Base-by-base conservation (phyloP, 2,888 invertebrate genomes). In the Resseliella maxima region DNA sequence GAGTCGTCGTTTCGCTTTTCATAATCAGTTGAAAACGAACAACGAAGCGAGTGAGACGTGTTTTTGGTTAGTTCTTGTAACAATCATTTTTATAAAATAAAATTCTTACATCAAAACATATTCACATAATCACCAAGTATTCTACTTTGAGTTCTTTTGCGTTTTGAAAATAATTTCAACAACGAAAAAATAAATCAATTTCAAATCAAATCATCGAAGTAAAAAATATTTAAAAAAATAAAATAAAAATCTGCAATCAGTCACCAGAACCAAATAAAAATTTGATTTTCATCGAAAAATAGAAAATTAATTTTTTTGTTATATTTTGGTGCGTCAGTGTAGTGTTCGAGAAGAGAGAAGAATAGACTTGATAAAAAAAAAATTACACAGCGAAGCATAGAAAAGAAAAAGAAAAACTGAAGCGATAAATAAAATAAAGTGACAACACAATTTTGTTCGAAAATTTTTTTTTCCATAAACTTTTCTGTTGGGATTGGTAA, bases 41-140 rank as follows among this genome's bases (percentile, higher is more conserved):
- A 89, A 89, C 90, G 90, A 90, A 91, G 91, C 90, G 90, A 91
- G 90, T 90, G 89, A 90, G 91, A 91, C 91, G 91, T 91, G 91
- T 87, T 87, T 88, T 87, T 86, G 87, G 87, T 88, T 87, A 87
- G 88, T 87, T 88, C 87, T 83, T 87, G 85, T 46, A 64, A 5
- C 27, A 38, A 21, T 72, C 81, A 59, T 46, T 54, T 54, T 85
- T 54, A 72, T 86, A 72, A 50, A 81, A 12, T 21, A 85, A n/a
- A 36, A 81, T 81, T 59, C 72, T 85, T 81, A 35, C 31, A 85
- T 36, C 36, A 85, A 85, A 81, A 35, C n/a, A n/a, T 41, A 36
- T n/a, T 85, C 38, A 41, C 27, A 50, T 50, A 6, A 15, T 18
- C 15, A 24, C 59, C 3, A 3, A 59, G 24, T 59, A 18, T 50